Evolutionary conservation across 2,113 vertebrate genomes (phyloP), one percentile per base, ranked within the genome.

Genomic region (Nycticebus coucang): DNA sequence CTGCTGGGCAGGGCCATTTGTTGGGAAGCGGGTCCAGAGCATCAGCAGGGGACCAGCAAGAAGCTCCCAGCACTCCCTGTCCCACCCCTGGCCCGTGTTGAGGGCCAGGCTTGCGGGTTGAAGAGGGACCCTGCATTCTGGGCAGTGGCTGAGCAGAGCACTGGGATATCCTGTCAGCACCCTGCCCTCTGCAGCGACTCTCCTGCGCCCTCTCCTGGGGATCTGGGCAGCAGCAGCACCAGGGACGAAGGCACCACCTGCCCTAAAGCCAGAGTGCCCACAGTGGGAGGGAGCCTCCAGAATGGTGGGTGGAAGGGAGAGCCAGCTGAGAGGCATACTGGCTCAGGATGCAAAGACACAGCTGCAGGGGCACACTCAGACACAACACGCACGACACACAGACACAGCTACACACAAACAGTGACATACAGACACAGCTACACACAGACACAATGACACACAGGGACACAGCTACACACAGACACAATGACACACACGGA

Each of bases 141-240:
- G 35, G 35, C 3, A 1, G 59, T 37, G 71, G 68, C 85, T 59
- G 50, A 50, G 22, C 50, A 68, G 21, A 57, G 50, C 7, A 17
- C n/a, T 14, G 21, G 21, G 15, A 1, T 14, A 3, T 33, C n/a
- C 18, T 10, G 9, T 19, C 69, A 19, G 62, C 62, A 64, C 62
- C 11, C 0, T 26, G 50, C 62, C 19, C 45, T 60, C 60, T 12
- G 12, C 8, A 10, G 57, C n/a, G 17, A 33, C 64, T 64, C 74
- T 86, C 86, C 35, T 13, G 7, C 28, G 91, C 91, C 91, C 75
- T 69, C 87, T 96, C 33, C 95, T 80, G 95, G 95, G 75, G 37
- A 91, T 18, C 24, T 37, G 62, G 62, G 24, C 10, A 64, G 62
- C 10, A 64, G 24, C 62, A 64, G 62, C 60, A 24, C 60, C 60